These are phyloP conservation scores for Drosophila grimshawi DNA, from an alignment of 1,140 invertebrate species.

Conservation along the genomic window DNA sequence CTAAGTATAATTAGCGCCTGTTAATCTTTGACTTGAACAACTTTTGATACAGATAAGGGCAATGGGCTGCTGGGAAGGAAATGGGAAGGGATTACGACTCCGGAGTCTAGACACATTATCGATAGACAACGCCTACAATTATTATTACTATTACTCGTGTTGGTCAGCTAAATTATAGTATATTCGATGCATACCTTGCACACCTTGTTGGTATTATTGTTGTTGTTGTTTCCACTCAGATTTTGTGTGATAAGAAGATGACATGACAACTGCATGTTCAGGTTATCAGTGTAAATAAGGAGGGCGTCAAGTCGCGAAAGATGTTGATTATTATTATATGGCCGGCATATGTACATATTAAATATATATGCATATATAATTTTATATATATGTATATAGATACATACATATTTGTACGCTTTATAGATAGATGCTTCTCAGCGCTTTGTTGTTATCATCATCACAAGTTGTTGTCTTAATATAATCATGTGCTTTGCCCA, in stretches of 20 bases:
- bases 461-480: slow-evolving; percentile 31
- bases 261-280: slow-evolving; percentile 34
- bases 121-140: too few relatives aligned
- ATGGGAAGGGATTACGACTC: too few relatives aligned
- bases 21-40: too few relatives aligned
- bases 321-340: slow-evolving; percentile 47
- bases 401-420: not conserved
- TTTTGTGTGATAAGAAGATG: slow-evolving; percentile 50
- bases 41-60: too few relatives aligned
- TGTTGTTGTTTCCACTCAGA: slow-evolving; percentile 20
- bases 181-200: too few relatives aligned
- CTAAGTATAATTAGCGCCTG: too few relatives aligned
- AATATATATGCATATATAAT: not conserved
- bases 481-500: slow-evolving; percentile 63
- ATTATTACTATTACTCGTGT: too few relatives aligned
- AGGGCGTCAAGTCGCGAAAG: slow-evolving; percentile 40
- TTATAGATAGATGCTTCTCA: slow-evolving; percentile 13
- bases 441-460: slow-evolving; percentile 24
- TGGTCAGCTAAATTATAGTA: too few relatives aligned
- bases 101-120: too few relatives aligned
- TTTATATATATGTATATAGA: too few relatives aligned
- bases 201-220: slow-evolving; percentile 7
- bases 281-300: slow-evolving; percentile 43
- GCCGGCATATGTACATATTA: slow-evolving; percentile 15
- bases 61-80: too few relatives aligned